Evolutionary conservation across 2,888 invertebrate species (phyloP).

Genomic region (Sinopyrophorus schimmeli): DNA sequence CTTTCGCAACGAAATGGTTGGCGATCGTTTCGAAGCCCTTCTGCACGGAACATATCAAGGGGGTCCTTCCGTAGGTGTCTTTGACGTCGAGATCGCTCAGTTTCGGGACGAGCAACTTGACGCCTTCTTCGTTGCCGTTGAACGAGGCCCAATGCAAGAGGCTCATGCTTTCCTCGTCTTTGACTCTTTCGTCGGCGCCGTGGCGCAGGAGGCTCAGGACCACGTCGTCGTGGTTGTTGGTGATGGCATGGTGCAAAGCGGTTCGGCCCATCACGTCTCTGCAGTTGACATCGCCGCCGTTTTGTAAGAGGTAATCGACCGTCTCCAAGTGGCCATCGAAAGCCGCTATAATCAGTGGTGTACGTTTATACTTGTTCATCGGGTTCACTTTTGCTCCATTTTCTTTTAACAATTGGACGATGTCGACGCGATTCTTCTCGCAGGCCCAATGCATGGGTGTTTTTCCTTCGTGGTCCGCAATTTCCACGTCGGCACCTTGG

Average conservation of each 20-base stretch:
- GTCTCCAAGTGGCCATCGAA: not conserved
- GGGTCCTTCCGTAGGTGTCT: not conserved
- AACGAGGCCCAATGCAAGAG: constrained; percentile 1
- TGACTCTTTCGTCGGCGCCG: not conserved
- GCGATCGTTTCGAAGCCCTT: not conserved
- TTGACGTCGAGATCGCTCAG: not conserved
- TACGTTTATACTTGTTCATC: not conserved
- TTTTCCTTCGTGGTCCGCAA: not conserved
- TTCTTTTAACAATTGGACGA: not conserved
- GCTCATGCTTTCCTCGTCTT: not conserved
- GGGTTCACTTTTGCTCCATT: not conserved
- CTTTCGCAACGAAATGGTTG: not conserved
- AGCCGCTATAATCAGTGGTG: constrained; percentile 5
- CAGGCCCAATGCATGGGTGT: constrained; percentile 5
- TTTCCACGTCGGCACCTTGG: constrained; percentile 1
- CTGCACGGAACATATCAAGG: not conserved
- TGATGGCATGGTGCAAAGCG: constrained; percentile 1
- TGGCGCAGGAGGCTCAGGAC: not conserved
- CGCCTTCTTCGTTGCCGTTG: not conserved
- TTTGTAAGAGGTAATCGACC: not conserved
- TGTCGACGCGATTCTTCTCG: not conserved
- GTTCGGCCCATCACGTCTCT: constrained; percentile 1
- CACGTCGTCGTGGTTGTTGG: not conserved
- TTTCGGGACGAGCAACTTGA: not conserved
- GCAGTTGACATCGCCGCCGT: not conserved